Base-by-base conservation (phyloP, 2,888 invertebrate species). In the Notocelia uddmanniana region DNA sequence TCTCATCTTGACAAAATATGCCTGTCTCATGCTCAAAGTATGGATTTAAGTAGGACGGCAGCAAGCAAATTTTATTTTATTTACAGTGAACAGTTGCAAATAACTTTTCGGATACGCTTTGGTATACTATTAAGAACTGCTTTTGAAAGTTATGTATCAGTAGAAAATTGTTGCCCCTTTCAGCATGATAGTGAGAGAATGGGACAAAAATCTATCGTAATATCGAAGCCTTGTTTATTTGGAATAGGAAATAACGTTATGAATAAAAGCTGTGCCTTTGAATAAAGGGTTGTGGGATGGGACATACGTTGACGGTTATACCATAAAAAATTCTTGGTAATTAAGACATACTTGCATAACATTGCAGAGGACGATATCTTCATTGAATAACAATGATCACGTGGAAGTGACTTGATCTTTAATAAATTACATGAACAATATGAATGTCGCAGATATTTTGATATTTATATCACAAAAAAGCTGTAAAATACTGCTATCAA, bases 91-190 rank as follows among this genome's bases (percentile, higher is more conserved):
- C 41, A 41, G 45, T 55, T 45, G 45, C 54, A 71, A 31, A 59
- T 67, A 67, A 54, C 34, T 59, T 54, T 54, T 60, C 54, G 18
- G 18, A 45, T 71, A 59, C 31, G 45, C 45, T 18, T 45, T 21
- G 59, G 31, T 26, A 37, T 48, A 59, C 60, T 67, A 55, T 71
- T 71, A 60, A 21, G 71, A 45, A 48, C 60, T 48, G 18, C 52
- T 64, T 70, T 66, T 37, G 58, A 41, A 59, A 58, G n/a, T 66
- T 41, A 54, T 64, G 69, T 57, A 55, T 41, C 26, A 58, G 52
- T 18, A 21, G 41, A 37, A 59, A 15, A 66, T 23, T 26, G 59
- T 21, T 8, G 50, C 59, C 70, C 31, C 59, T 41, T 59, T 59
- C 31, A 41, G 10, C 31, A 3, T 11, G 37, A 41, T 59, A 66